Evolutionary conservation across 2,113 vertebrate genomes (phyloP).

Genomic region (Dicaeum eximium): DNA sequence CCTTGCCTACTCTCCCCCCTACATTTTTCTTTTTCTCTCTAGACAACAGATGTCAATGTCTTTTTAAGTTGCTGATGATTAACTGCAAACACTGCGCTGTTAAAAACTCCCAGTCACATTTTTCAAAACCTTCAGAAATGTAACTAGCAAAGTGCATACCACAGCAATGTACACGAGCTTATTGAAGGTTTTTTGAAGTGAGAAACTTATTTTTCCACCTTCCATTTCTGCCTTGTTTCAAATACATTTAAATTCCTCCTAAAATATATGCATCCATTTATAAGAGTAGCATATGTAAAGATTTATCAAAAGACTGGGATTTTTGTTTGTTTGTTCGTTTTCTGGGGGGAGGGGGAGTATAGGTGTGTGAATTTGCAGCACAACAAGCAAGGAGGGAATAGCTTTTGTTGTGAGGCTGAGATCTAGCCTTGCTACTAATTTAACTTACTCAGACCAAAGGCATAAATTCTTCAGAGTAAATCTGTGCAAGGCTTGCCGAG

Average conservation of each 20-base stretch:
- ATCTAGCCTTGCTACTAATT: neutral
- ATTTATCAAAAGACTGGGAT: neutral
- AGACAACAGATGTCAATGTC: conserved; percentile 65
- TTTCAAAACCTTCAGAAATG: conserved; percentile 59
- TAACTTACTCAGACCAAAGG: conserved; percentile 25
- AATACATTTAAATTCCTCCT: conserved; percentile 52
- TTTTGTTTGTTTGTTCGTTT: neutral
- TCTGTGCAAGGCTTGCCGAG: neutral
- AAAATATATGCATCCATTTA: conserved; percentile 22
- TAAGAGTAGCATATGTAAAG: conserved; percentile 15
- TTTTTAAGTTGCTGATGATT: conserved; percentile 65
- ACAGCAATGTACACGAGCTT: conserved; percentile 10
- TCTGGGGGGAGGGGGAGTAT: neutral
- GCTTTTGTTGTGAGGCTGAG: conserved; percentile 50
- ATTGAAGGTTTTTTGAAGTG: conserved; percentile 13
- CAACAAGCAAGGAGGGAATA: conserved; percentile 22
- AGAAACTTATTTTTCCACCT: neutral
- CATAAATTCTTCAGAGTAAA: neutral
- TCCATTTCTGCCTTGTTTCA: conserved; percentile 28
- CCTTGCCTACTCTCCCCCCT: neutral
- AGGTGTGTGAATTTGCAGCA: neutral
- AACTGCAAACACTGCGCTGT: conserved; percentile 45
- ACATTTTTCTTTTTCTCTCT: conserved; percentile 41
- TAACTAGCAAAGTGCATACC: conserved; percentile 42
- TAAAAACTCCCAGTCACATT: conserved; percentile 54